Percentiles rank a stretch among this genome's conserved stretches.
phyloP scores from a whole-genome alignment of 37 sponge, comb jelly and placozoan genomes.

The Ephydatia muelleri region DNA sequence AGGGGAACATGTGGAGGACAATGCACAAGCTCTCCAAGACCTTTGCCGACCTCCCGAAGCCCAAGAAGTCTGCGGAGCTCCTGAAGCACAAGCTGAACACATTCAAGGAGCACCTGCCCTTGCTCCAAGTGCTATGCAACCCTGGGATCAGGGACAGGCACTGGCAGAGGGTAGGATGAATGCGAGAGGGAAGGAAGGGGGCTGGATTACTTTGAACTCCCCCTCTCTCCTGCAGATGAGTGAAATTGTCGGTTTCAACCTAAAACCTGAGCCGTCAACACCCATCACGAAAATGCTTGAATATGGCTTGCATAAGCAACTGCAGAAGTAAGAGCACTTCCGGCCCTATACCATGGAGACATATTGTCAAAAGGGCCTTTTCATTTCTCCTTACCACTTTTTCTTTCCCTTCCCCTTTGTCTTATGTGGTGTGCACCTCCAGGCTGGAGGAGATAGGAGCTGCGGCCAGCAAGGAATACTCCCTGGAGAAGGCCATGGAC shows the following conservation, averaged over 20 bases:
- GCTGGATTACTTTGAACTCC: background rate
- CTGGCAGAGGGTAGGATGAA: constrained; percentile 86
- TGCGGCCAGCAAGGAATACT: constrained; percentile 96
- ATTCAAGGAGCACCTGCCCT: constrained; percentile 91
- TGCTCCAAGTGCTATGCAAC: constrained; percentile 94
- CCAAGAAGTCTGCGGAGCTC: constrained; percentile 86
- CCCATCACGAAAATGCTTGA: constrained; percentile 85
- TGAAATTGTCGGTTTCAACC: constrained; percentile 79
- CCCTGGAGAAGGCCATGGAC: constrained; percentile 98
- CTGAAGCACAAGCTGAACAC: constrained; percentile 88
- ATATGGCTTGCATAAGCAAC: constrained; percentile 80
- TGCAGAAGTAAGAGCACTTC: constrained; percentile 73
- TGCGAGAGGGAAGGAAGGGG: too few species aligned
- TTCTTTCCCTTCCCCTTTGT: background rate
- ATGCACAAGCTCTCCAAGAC: constrained; percentile 96
- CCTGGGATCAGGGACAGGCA: constrained; percentile 96
- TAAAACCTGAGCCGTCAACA: constrained; percentile 84
- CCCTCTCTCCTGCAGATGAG: constrained; percentile 68
- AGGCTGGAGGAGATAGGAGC: constrained; percentile 46
- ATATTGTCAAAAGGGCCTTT: background rate
- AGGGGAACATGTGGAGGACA: constrained; percentile 84
- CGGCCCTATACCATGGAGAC: background rate
- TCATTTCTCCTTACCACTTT: background rate
- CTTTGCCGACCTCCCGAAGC: constrained; percentile 78
- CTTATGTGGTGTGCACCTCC: background rate